phyloP scores from a whole-genome alignment of 53 echinoderm and acorn worm species.

The Hippasteria phrygiana region DNA sequence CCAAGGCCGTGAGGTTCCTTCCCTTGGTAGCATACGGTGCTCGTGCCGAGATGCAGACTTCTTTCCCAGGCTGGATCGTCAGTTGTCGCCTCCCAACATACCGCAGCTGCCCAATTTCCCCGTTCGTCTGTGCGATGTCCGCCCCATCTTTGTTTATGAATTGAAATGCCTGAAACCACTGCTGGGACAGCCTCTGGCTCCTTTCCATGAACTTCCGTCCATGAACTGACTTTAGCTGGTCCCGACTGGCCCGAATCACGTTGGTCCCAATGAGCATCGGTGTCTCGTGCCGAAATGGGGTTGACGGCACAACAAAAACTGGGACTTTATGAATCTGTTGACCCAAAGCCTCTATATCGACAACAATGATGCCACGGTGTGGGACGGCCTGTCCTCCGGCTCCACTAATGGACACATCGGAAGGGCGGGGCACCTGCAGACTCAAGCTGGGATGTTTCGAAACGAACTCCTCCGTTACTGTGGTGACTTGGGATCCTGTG shows the following conservation, averaged over 20 bases:
- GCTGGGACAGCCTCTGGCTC: neutral
- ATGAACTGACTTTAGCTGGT: neutral
- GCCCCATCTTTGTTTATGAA: slow-evolving; percentile 23
- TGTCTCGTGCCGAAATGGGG: neutral
- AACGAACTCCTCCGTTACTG: neutral
- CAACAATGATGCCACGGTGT: slow-evolving; percentile 21
- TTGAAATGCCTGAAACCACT: slow-evolving; percentile 16
- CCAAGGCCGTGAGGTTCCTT: slow-evolving; percentile 4
- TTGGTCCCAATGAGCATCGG: slow-evolving; percentile 35
- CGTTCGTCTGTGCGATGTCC: slow-evolving; percentile 8
- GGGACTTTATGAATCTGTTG: neutral
- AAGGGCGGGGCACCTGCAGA: neutral
- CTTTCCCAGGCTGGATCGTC: neutral
- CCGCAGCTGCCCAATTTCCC: slow-evolving; percentile 4
- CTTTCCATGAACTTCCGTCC: slow-evolving; percentile 5
- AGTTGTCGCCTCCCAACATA: slow-evolving; percentile 8
- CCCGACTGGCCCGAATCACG: slow-evolving; percentile 6
- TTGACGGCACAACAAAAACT: slow-evolving; percentile 7
- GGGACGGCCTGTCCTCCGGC: slow-evolving; percentile 61
- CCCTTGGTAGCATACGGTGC: neutral
- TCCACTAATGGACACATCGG: slow-evolving; percentile 48
- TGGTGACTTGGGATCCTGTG: slow-evolving; percentile 64
- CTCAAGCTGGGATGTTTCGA: neutral
- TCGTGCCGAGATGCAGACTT: neutral
- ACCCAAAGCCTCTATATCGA: neutral